Evolutionary conservation across 30 jellyfish, hydroid and myxozoan genomes (phyloP).

Genomic region (Rhopilema esculentum): DNA sequence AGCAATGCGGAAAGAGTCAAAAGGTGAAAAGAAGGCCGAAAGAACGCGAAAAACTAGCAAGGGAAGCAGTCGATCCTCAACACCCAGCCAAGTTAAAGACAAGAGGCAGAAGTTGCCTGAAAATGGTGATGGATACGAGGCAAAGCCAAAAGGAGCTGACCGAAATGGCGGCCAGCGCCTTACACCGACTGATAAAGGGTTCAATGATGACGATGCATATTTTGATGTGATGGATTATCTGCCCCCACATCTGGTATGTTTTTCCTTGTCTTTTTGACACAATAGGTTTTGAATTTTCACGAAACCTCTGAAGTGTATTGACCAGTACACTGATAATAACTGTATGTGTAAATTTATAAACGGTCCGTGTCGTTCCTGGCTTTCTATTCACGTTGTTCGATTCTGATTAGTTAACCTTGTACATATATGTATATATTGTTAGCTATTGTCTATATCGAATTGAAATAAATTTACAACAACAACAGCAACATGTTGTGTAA

Average conservation of each 20-base stretch:
- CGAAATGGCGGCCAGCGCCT: background rate
- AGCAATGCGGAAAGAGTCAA: conserved; percentile 47
- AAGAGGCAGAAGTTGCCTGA: conserved; percentile 3
- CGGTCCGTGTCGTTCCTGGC: too few relatives aligned
- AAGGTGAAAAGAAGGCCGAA: conserved; percentile 13
- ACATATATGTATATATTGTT: too few relatives aligned
- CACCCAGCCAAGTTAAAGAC: conserved; percentile 65
- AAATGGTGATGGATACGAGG: background rate
- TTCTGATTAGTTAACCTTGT: too few relatives aligned
- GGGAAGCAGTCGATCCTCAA: conserved; percentile 71
- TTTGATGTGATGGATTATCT: conserved; percentile 83
- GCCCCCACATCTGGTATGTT: conserved; percentile 94
- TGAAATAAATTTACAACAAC: too few relatives aligned
- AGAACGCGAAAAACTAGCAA: conserved; percentile 55
- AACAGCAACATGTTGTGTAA: too few relatives aligned
- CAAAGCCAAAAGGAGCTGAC: background rate
- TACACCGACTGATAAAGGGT: conserved; percentile 64
- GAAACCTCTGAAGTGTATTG: too few relatives aligned
- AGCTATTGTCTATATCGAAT: too few relatives aligned
- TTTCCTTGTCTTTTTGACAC: background rate
- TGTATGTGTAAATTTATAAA: too few relatives aligned
- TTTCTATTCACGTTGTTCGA: too few relatives aligned
- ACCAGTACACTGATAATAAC: too few relatives aligned
- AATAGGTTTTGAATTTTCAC: background rate
- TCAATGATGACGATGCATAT: conserved; percentile 84